These are phyloP conservation scores for Phoebastria nigripes DNA, from an alignment of 2,797 vertebrate genomes.

Conservation along the genomic window DNA sequence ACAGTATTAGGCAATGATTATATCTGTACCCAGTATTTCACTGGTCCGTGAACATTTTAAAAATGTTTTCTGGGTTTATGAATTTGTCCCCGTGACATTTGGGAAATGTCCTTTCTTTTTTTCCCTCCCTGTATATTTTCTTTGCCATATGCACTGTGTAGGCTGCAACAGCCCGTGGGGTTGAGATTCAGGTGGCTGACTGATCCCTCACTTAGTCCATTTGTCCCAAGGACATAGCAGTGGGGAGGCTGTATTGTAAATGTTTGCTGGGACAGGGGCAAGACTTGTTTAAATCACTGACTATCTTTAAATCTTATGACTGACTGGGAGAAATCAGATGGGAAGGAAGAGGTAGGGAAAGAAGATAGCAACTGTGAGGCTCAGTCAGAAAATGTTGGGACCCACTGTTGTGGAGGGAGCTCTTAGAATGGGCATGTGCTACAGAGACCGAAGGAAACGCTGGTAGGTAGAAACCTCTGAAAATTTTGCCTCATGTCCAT, in stretches of 20 bases:
- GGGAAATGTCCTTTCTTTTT: neutral
- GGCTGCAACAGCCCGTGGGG: neutral
- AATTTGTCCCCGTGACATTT: neutral
- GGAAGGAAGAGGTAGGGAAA: neutral
- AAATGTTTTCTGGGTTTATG: neutral
- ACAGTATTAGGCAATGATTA: neutral
- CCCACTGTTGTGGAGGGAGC: neutral
- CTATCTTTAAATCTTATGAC: neutral
- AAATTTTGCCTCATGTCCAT: neutral
- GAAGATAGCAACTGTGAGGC: neutral
- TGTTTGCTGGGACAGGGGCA: neutral
- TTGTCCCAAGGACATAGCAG: neutral
- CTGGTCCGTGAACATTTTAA: neutral
- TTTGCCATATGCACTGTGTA: rapidly evolving
- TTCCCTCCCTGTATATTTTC: neutral
- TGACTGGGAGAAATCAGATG: neutral
- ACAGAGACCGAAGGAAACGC: neutral
- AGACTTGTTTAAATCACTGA: neutral
- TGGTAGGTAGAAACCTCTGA: neutral
- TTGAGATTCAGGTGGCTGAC: neutral
- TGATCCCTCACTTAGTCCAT: neutral
- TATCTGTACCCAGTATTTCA: neutral
- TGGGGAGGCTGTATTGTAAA: neutral
- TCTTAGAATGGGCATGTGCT: neutral
- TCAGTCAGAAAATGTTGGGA: neutral